phyloP scores from a whole-genome alignment of 2,797 vertebrate genomes.

The Decapterus maruadsi region DNA sequence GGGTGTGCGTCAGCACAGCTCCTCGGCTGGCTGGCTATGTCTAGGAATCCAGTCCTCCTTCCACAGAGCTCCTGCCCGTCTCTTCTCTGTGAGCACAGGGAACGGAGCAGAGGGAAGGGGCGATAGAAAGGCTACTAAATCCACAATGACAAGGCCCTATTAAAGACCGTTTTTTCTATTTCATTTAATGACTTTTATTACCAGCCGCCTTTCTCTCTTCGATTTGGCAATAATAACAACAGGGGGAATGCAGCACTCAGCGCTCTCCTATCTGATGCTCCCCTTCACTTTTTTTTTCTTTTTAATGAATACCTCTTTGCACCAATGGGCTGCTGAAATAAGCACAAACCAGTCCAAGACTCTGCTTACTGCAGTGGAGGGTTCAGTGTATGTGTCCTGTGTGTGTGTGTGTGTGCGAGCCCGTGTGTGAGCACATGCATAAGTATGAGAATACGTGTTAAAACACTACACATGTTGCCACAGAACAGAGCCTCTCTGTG shows the following conservation, averaged over 20 bases:
- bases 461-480: conserved; percentile 53
- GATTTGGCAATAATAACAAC: conserved; percentile 86
- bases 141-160: conserved; percentile 83
- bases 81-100: conserved; percentile 54
- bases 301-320: conserved; percentile 84
- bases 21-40: conserved; percentile 78
- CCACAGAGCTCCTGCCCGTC: conserved; percentile 73
- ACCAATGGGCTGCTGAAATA: conserved; percentile 83
- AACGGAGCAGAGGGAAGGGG: conserved; percentile 56
- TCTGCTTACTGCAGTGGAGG: conserved; percentile 66
- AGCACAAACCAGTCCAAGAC: conserved; percentile 74
- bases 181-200: conserved; percentile 86
- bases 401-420: conserved; percentile 27
- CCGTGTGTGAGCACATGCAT: not conserved
- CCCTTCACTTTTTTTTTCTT: conserved; percentile 63
- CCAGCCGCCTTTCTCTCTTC: conserved; percentile 76
- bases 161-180: conserved; percentile 82
- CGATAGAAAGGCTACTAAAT: conserved; percentile 80
- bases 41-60: conserved; percentile 77
- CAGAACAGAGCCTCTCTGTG: conserved; percentile 61
- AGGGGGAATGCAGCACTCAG: conserved; percentile 83
- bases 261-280: conserved; percentile 78
- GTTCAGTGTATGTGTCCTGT: conserved; percentile 53
- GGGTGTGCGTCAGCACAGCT: conserved; percentile 81
- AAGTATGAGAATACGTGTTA: conserved; percentile 38